These are phyloP conservation scores for Gymnothorax reevesii DNA, from an alignment of 2,797 vertebrate species.

Conservation along the genomic window DNA sequence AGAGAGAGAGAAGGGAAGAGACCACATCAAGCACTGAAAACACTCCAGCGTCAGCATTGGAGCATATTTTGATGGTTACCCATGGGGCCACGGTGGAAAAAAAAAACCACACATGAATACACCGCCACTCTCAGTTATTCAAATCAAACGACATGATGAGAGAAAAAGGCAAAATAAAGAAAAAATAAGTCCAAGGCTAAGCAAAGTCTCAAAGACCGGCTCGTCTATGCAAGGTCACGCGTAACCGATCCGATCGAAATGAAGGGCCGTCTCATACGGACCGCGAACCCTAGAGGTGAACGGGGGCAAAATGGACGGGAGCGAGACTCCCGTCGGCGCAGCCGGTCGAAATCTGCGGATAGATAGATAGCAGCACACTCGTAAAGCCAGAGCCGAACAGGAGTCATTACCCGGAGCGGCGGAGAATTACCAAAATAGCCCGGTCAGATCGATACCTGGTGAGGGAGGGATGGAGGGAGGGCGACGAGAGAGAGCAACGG, in stretches of 20 bases:
- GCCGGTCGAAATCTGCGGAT: neutral
- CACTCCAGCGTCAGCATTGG: neutral
- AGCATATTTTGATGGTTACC: neutral
- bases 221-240: neutral
- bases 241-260: neutral
- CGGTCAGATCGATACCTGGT: conserved; percentile 22
- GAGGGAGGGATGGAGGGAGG: neutral
- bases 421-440: conserved; percentile 10
- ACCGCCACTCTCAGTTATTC: neutral
- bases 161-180: neutral
- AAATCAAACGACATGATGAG: neutral
- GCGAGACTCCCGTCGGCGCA: neutral
- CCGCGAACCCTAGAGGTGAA: neutral
- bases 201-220: neutral
- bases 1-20: neutral
- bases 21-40: conserved; percentile 4
- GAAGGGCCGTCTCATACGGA: neutral
- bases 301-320: neutral
- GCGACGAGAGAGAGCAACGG: neutral
- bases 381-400: neutral
- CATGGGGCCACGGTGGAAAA: neutral
- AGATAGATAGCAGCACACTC: conserved; percentile 21
- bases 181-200: neutral
- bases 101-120: neutral
- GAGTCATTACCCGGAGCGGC: conserved; percentile 27